Percentiles rank a stretch among this genome's conserved stretches.
Conservation (phyloP, 2,888 invertebrate species). For the Cancer borealis region DNA sequence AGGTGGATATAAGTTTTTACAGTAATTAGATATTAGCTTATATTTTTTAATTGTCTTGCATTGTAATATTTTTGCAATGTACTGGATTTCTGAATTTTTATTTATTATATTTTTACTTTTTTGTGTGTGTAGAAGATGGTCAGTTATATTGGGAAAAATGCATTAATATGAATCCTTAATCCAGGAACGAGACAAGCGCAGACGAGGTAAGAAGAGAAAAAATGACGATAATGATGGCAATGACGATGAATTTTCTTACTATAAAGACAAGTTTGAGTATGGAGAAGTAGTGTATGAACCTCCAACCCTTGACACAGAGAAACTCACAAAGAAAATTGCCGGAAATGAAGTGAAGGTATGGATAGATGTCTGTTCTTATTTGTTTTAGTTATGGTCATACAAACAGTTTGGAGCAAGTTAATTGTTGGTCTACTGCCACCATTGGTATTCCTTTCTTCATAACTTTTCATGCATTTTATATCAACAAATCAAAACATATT, state of each 20-base stretch:
- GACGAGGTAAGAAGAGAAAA: constrained; percentile 51
- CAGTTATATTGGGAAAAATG: not conserved
- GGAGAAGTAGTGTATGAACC: constrained; percentile 64
- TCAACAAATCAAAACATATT: too few relatives aligned
- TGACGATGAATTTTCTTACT: constrained; percentile 62
- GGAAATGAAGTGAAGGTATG: constrained; percentile 41
- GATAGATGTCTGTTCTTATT: not conserved
- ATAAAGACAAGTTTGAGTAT: constrained; percentile 60
- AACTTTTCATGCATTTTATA: too few relatives aligned
- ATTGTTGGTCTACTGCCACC: too few relatives aligned
- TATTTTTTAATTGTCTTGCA: too few relatives aligned
- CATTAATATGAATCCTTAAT: not conserved
- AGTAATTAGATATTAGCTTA: too few relatives aligned
- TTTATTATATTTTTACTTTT: too few relatives aligned
- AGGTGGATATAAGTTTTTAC: too few relatives aligned
- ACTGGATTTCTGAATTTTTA: too few relatives aligned
- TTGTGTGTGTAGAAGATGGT: too few relatives aligned
- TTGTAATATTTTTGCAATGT: too few relatives aligned
- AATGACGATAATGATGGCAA: not conserved
- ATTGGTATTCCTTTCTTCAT: too few relatives aligned
- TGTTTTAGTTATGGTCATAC: not conserved
- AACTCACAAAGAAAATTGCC: constrained; percentile 50
- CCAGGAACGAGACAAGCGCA: constrained; percentile 50
- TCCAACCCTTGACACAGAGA: constrained; percentile 55
- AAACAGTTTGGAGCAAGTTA: too few relatives aligned